Evolutionary conservation across 2,888 invertebrate genomes (phyloP).

Genomic region (Macrosiphum euphorbiae): DNA sequence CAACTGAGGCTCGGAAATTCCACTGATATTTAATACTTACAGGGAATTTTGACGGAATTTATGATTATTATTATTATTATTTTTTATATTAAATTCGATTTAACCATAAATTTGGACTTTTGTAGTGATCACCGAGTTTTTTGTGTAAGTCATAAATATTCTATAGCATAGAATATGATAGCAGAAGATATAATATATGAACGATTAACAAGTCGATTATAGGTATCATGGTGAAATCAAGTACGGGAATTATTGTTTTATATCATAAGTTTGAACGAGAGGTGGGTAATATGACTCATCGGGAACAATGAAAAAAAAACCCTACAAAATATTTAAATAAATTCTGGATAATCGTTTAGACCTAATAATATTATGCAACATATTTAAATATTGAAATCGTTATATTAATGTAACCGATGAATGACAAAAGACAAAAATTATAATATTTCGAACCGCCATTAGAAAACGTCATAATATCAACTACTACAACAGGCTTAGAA

Average conservation of each 20-base stretch:
- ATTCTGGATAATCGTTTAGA: background rate
- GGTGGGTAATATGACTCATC: background rate
- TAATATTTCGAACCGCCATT: background rate
- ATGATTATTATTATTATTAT: background rate
- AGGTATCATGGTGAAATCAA: background rate
- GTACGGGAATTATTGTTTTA: background rate
- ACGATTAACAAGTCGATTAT: background rate
- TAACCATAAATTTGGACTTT: constrained; percentile 13
- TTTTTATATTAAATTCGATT: constrained; percentile 13
- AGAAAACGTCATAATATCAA: background rate
- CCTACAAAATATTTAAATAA: background rate
- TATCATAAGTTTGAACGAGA: background rate
- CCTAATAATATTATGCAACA: background rate
- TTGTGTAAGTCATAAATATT: background rate
- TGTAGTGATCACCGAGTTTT: background rate
- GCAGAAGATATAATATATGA: background rate
- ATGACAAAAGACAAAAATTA: background rate
- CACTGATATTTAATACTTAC: background rate
- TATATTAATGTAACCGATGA: background rate
- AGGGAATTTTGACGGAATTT: constrained; percentile 32
- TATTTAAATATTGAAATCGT: background rate
- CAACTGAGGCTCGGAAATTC: background rate
- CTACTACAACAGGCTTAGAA: background rate
- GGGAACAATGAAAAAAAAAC: background rate
- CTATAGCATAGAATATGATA: background rate